Evolutionary conservation across 2,113 vertebrate genomes (phyloP), one percentile per base, ranked within the genome.

Genomic region (Lamprotornis superbus): DNA sequence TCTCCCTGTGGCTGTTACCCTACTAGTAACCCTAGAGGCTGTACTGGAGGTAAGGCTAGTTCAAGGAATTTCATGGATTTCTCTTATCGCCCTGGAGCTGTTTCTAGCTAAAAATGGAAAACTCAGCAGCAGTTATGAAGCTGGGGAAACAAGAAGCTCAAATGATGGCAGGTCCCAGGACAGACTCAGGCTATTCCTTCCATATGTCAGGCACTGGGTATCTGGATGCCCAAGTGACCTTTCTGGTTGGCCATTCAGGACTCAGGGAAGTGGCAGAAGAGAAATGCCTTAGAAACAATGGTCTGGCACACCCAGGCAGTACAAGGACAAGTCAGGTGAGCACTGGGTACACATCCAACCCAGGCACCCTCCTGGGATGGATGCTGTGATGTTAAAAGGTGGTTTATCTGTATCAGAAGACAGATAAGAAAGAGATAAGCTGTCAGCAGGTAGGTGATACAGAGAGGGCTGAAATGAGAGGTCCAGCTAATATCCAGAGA

Each of bases 401-500:
- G n/a, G 31, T 91, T 91, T 91, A 61, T 92, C 65, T 87, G 25
- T 71, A 31, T 68, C 65, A 84, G 50, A 88, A 93, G 94, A 21
- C 8, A 95, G 47, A 71, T 80, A 84, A 94, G 94, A 69, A 61
- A 55, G 60, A 71, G 49, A 65, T 83, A 56, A 92, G 30, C 75
- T 96, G 85, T 94, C 87, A 91, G 82, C 59, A 70, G 49, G 59
- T 70, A 85, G 74, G 11, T 1, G 6, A 14, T 33, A 31, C 8
- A 53, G 71, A 37, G 70, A 80, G 35, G 42, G 42, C 52, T 94
- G 87, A 70, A 94, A 87, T 71, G 46, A 90, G 82, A 85, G 87
- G 90, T 88, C 93, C 87, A 77, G 90, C 49, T 88, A 94, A 91
- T 88, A 94, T 56, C 90, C 92, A 86, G 83, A 83, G 82, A 73